phyloP scores from a whole-genome alignment of 2,113 vertebrate species.

The Psettodes erumei region DNA sequence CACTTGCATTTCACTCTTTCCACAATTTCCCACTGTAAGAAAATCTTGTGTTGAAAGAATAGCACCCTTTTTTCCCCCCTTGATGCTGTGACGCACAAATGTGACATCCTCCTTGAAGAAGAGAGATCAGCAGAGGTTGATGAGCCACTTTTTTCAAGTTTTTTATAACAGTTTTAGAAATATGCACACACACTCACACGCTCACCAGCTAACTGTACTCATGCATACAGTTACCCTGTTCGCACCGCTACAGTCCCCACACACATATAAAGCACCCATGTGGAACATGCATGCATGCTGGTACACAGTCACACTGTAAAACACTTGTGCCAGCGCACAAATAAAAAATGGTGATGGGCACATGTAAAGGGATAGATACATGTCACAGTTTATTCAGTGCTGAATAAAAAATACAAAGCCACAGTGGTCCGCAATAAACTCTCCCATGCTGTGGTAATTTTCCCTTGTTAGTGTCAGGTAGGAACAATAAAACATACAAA shows the following conservation, averaged over 20 bases:
- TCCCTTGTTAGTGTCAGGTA: not conserved
- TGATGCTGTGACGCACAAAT: not conserved
- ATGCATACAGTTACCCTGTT: not conserved
- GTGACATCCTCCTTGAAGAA: not conserved
- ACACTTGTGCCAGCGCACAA: not conserved
- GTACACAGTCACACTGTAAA: not conserved
- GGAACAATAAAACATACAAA: not conserved
- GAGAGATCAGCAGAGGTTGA: not conserved
- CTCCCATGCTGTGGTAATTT: not conserved
- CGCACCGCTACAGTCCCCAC: not conserved
- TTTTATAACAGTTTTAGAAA: no score
- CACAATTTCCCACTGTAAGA: slow-evolving; percentile 17
- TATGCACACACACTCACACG: slow-evolving; percentile 26
- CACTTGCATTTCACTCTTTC: slow-evolving; percentile 26
- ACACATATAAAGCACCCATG: not conserved
- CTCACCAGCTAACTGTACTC: not conserved
- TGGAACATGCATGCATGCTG: not conserved
- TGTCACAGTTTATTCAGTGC: not conserved
- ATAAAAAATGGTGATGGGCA: no score
- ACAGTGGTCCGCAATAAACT: no score
- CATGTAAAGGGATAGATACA: no score
- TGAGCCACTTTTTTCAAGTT: not conserved
- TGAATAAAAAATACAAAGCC: slow-evolving; percentile 4
- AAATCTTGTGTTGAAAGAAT: not conserved
- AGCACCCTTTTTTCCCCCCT: not conserved